Percentiles rank a stretch among this genome's conserved stretches.
These are phyloP conservation scores for Willisornis vidua DNA, from an alignment of 2,113 vertebrate species.

Conservation along the genomic window DNA sequence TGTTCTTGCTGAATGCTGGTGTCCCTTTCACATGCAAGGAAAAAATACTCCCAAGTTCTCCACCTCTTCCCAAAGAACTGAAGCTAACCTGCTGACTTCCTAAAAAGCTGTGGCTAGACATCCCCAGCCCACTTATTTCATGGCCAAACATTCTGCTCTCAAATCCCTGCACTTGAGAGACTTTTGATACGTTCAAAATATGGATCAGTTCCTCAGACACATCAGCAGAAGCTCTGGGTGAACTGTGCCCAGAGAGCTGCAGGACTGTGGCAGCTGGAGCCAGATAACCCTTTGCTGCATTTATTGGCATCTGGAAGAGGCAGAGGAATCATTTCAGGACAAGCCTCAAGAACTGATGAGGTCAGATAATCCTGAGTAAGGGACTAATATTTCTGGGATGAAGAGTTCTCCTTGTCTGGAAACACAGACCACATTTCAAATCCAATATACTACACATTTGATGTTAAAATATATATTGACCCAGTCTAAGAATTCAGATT, in stretches of 20 bases:
- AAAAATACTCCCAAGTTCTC: background rate
- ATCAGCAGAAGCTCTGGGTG: background rate
- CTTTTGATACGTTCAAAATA: background rate
- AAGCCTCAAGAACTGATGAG: background rate
- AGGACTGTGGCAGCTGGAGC: background rate
- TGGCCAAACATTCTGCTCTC: background rate
- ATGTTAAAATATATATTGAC: background rate
- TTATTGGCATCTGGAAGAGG: background rate
- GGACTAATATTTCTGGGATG: background rate
- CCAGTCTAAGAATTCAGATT: background rate
- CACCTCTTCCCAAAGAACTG: background rate
- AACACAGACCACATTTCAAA: background rate
- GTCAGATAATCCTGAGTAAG: background rate
- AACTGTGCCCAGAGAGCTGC: background rate
- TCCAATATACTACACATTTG: background rate
- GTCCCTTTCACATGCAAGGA: background rate
- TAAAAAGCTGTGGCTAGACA: background rate
- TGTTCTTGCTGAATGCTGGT: background rate
- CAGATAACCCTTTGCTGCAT: background rate
- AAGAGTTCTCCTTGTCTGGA: background rate
- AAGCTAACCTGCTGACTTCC: background rate
- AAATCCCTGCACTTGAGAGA: background rate
- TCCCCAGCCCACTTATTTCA: background rate
- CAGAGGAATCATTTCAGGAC: background rate
- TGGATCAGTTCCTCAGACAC: background rate